Evolutionary conservation across 2,888 invertebrate species (phyloP).

Genomic region (Drosophila tripunctata): DNA sequence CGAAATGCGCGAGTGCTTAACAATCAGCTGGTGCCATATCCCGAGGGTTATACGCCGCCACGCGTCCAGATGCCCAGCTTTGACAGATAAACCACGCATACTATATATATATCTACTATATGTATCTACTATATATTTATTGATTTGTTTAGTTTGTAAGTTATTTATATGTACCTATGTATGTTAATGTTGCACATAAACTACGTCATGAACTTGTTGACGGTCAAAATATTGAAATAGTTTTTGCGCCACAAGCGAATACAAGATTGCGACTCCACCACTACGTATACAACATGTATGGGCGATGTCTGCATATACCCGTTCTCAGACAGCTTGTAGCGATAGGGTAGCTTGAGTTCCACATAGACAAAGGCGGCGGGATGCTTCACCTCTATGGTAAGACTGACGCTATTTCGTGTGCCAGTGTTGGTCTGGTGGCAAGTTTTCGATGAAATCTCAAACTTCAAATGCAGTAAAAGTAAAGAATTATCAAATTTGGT

Average conservation of each 20-base stretch:
- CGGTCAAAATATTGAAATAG: constrained; percentile 80
- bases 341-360: constrained; percentile 65
- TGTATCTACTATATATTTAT: constrained; percentile 63
- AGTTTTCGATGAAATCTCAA: constrained; percentile 68
- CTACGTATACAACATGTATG: constrained; percentile 77
- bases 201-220: constrained; percentile 80
- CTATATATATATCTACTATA: constrained; percentile 28
- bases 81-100: constrained; percentile 71
- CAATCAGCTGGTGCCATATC: constrained; percentile 91
- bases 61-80: constrained; percentile 84
- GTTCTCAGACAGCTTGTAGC: constrained; percentile 81
- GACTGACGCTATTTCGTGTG: constrained; percentile 71
- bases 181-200: constrained; percentile 62
- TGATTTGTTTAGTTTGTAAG: constrained; percentile 69
- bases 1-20: constrained; percentile 95
- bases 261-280: constrained; percentile 67
- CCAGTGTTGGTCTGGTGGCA: constrained; percentile 53
- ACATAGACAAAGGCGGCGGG: constrained; percentile 83
- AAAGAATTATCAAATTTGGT: too few species aligned
- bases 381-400: constrained; percentile 69
- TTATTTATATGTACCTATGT: constrained; percentile 53
- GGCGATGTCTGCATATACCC: constrained; percentile 82
- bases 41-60: constrained; percentile 88
- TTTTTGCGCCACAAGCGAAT: constrained; percentile 59
- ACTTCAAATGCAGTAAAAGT: constrained; percentile 54